Evolutionary conservation across 2,797 vertebrate genomes (phyloP), one percentile per base, ranked within the genome.

Genomic region (Chelon auratus): DNA sequence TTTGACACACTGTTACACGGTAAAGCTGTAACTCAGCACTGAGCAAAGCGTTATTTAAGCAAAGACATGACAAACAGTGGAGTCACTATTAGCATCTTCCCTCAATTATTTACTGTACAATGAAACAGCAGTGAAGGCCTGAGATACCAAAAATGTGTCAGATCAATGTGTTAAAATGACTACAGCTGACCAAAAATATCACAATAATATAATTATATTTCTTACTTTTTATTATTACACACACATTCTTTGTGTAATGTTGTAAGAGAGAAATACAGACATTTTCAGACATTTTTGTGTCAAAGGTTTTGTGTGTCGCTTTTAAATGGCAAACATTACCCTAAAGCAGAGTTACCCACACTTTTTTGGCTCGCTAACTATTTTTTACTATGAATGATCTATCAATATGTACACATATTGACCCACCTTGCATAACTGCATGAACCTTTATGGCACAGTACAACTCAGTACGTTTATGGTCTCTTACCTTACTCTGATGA

Each of bases 61-160:
- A 54, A 52, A 75, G 45, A 72, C 51, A 30, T 53, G 17, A 50
- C 51, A 75, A 75, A 79, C 52, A 65, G 48, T 47, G 26, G 40
- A 61, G 62, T 59, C 42, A 57, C 70, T 48, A 52, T 65, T 50
- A 51, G 47, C 55, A 70, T 71, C 22, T n/a, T 75, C 52, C n/a
- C 48, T 84, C 36, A 78, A 76, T 87, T 72, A 88, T 72, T 83
- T 60, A 70, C 64, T 51, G 55, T 10, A 36, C 58, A 71, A 57
- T 39, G 9, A 59, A 72, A 57, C 1, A 0, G 4, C 39, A 43
- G 10, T 36, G 14, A 48, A 59, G 63, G 20, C 33, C 30, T 33
- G 30, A 33, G 30, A 33, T 26, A 26, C 30, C 30, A 33, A 33
- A 33, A 33, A 33, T 33, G 30, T 33, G 30, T 3, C 30, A 65